Conservation (phyloP, 2,888 invertebrate genomes). For the Pachycephus smyrnensis region DNA sequence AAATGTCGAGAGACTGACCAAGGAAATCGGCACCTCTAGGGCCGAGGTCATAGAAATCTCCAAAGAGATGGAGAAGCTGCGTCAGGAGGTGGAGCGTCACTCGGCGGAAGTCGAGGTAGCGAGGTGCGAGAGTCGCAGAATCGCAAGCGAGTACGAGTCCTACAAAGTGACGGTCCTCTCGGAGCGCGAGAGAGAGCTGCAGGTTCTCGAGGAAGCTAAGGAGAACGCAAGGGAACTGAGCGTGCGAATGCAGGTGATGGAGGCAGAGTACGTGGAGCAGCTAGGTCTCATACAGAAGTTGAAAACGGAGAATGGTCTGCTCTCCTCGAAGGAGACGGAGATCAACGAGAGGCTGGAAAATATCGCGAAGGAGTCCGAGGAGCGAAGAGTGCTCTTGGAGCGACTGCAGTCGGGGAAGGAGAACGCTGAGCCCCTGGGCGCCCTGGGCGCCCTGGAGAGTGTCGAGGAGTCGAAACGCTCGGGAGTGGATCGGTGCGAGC, state of each 20-base stretch:
- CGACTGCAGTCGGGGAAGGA: slow-evolving; percentile 20
- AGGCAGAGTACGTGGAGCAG: slow-evolving; percentile 57
- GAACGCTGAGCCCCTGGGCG: slow-evolving; percentile 2
- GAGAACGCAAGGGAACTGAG: slow-evolving; percentile 60
- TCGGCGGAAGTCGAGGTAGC: slow-evolving; percentile 22
- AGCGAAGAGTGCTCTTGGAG: slow-evolving; percentile 49
- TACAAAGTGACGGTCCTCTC: slow-evolving; percentile 24
- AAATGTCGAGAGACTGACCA: slow-evolving; percentile 31
- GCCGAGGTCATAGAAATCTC: slow-evolving; percentile 40
- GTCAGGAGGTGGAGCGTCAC: slow-evolving; percentile 16
- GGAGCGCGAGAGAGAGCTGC: slow-evolving; percentile 44
- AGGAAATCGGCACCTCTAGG: slow-evolving; percentile 33
- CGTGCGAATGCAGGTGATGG: slow-evolving; percentile 63
- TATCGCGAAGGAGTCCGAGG: slow-evolving; percentile 55
- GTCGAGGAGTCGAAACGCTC: neutral
- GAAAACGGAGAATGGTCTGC: slow-evolving; percentile 53
- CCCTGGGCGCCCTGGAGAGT: neutral
- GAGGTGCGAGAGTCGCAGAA: neutral
- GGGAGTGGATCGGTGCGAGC: slow-evolving; percentile 33
- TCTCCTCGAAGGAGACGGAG: slow-evolving; percentile 63
- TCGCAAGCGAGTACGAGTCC: slow-evolving; percentile 32
- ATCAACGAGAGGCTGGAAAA: slow-evolving; percentile 60
- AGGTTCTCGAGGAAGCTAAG: slow-evolving; percentile 50
- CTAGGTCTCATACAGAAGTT: slow-evolving; percentile 54
- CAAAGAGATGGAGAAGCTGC: slow-evolving; percentile 38